A percentile compares a stretch with the other conserved stretches of the same genome.
Evolutionary conservation across 2,888 invertebrate genomes (phyloP).

Genomic region (Zelleria hepariella): DNA sequence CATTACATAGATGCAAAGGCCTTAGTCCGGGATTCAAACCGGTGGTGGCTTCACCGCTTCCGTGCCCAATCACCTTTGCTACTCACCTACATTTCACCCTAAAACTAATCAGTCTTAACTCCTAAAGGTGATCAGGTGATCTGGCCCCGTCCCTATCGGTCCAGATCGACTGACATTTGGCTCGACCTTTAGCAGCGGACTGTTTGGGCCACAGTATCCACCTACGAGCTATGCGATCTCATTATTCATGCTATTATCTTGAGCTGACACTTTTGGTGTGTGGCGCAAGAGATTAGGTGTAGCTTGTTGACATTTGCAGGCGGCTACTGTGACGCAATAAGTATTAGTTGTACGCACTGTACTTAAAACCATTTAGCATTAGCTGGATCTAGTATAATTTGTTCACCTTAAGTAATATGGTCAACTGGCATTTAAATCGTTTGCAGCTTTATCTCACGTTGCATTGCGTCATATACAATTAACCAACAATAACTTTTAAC

Average conservation of each 20-base stretch:
- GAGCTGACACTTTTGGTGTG: constrained; percentile 16
- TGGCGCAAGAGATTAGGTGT: not conserved
- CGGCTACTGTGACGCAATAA: not conserved
- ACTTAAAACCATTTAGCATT: not conserved
- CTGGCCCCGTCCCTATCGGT: not conserved
- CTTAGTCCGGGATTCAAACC: too few species aligned
- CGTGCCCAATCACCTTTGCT: not conserved
- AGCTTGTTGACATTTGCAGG: not conserved
- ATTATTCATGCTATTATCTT: constrained; percentile 36
- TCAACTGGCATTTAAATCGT: not conserved
- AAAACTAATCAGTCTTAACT: not conserved
- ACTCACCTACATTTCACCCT: not conserved
- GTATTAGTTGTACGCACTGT: not conserved
- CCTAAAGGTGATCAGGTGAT: not conserved
- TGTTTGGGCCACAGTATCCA: constrained; percentile 40
- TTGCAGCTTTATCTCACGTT: not conserved
- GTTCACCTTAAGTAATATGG: not conserved
- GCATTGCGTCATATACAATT: not conserved
- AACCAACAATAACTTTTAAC: not conserved
- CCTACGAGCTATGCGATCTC: constrained; percentile 31
- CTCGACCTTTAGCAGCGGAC: constrained; percentile 47
- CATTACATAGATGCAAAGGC: too few species aligned
- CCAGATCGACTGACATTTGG: constrained; percentile 53
- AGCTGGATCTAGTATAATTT: not conserved
- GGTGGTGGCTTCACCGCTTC: too few species aligned